Percentiles rank a stretch among this genome's conserved stretches.
These are phyloP conservation scores for Enteromius argenteus DNA, from an alignment of 2,797 vertebrate species.

Conservation along the genomic window DNA sequence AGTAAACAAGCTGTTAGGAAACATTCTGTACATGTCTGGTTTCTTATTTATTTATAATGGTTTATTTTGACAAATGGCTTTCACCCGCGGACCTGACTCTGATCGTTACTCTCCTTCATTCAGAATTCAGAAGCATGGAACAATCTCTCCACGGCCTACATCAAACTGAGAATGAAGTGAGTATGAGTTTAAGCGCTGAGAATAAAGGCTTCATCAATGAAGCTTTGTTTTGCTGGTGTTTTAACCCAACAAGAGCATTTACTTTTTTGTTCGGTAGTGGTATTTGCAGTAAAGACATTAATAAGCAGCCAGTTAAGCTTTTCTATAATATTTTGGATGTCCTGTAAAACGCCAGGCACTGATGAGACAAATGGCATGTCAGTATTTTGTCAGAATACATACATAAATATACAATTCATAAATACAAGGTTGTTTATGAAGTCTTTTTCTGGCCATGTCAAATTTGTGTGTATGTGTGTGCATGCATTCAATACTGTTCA, in stretches of 20 bases:
- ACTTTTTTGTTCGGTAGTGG: not conserved
- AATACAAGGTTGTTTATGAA: not conserved
- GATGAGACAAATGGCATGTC: not conserved
- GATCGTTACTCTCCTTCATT: conserved; percentile 42
- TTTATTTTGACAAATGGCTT: conserved; percentile 33
- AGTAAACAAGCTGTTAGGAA: conserved; percentile 34
- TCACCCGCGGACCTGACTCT: not conserved
- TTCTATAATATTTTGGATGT: not conserved
- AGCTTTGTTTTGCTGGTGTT: not conserved
- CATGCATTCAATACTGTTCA: not conserved
- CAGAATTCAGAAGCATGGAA: conserved; percentile 98
- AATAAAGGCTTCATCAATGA: not conserved
- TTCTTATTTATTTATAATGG: conserved; percentile 11
- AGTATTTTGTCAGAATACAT: not conserved
- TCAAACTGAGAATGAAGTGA: conserved; percentile 93
- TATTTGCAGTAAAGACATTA: not conserved
- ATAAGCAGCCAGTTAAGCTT: not conserved
- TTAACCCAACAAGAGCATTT: not conserved
- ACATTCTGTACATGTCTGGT: conserved; percentile 19
- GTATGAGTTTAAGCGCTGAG: conserved; percentile 62
- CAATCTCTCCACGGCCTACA: conserved; percentile 95
- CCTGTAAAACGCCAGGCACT: not conserved
- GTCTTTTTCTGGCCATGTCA: not conserved
- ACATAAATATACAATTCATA: no score
- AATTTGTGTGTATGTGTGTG: not conserved